Evolutionary conservation across 2,797 vertebrate genomes (phyloP), one percentile per base, ranked within the genome.

Genomic region (Helicolenus hilgendorfi): DNA sequence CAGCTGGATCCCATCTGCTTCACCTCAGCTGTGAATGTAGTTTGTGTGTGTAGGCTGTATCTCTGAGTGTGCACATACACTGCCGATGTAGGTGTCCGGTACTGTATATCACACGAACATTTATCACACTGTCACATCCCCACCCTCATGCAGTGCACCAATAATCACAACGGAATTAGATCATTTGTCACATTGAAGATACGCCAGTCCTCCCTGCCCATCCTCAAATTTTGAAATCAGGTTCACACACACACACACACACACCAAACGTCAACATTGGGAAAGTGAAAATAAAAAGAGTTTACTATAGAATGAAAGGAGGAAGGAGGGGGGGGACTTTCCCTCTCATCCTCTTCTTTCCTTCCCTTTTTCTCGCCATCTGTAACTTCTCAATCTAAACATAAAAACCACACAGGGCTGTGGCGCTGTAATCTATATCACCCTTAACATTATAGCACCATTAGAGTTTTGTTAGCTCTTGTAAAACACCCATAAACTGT

Each of bases 1-100:
- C 93, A 91, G 89, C 92, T 94, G 92, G 85, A 84, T 69, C 76
- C 72, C 33, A 92, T 96, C 87, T 81, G 82, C 74, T 69, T 77
- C 81, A 35, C 59, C 76, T 24, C 73, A 80, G 78, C 91, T 91
- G 84, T 56, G 9, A 68, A 84, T 77, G 58, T 15, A 60, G 31
- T 78, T 27, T 72, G 38, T 1, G 38, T 73, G 79, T 55, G 7
- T 55, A 53, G 45, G 45, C 45, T 63, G 15, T 75, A 3, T 74
- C 20, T 55, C 4, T 73, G 49, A 53, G 35, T 1, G 5, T 26
- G 36, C 35, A 36, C 22, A 31, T 31, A 58, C 33, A 60, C 18
- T 56, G 35, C 11, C 18, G n/a, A 36, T 35, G 58, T 35, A 60
- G 70, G 13, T 59, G 59, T 69, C 38, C 65, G 60, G 36, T 38